These are phyloP conservation scores for Bombus difficillimus DNA, from an alignment of 1,140 invertebrate species.

Conservation along the genomic window DNA sequence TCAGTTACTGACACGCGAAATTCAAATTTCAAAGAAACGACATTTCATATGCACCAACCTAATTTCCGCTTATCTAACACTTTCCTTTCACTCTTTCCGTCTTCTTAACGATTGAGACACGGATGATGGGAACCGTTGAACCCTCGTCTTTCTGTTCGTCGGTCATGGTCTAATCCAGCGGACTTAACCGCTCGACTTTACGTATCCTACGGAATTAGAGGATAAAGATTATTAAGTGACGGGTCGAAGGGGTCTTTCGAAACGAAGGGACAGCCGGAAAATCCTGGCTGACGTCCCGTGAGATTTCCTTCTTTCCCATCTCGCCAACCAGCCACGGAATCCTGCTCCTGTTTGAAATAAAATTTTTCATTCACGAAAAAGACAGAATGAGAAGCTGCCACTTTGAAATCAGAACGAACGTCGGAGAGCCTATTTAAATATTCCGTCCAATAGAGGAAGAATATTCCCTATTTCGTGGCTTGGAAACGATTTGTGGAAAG, in stretches of 20 bases:
- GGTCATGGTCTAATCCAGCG: slow-evolving; percentile 65
- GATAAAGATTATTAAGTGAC: slow-evolving; percentile 77
- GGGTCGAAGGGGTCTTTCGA: slow-evolving; percentile 59
- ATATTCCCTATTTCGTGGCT: neutral
- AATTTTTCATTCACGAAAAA: slow-evolving; percentile 15
- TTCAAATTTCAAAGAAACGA: too few relatives aligned
- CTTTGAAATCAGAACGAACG: neutral
- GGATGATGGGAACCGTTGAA: neutral
- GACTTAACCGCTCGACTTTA: slow-evolving; percentile 71
- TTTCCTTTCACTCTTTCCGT: neutral
- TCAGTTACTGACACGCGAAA: too few relatives aligned
- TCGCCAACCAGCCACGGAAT: neutral
- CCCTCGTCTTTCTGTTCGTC: slow-evolving; percentile 58
- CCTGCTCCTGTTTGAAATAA: slow-evolving; percentile 18
- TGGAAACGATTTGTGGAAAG: neutral
- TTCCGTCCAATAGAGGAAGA: neutral
- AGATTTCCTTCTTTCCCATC: slow-evolving; percentile 39
- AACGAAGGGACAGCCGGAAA: slow-evolving; percentile 63
- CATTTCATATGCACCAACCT: too few relatives aligned
- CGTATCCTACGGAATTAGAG: slow-evolving; percentile 67
- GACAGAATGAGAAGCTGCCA: neutral
- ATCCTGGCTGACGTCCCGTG: slow-evolving; percentile 63
- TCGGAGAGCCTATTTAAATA: slow-evolving; percentile 27
- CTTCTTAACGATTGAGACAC: neutral
- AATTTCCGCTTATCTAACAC: neutral